Evolutionary conservation across 2,888 invertebrate genomes (phyloP).

Genomic region (Drosophila phalerata): DNA sequence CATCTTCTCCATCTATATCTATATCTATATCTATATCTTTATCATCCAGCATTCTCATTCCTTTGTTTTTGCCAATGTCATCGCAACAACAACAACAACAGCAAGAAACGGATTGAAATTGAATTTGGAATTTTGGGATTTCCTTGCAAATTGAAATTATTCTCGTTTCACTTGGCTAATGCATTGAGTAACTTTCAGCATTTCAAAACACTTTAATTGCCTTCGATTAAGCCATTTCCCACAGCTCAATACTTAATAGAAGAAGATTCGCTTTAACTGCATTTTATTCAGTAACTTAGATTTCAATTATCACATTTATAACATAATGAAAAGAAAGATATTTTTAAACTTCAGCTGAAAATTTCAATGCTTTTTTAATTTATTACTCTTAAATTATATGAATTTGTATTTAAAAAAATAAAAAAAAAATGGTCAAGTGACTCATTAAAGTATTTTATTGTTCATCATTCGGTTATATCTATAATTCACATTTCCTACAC

Average conservation of each 20-base stretch:
- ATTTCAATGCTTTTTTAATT: too few relatives aligned
- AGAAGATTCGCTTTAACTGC: too few relatives aligned
- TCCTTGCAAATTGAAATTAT: slow-evolving; percentile 35
- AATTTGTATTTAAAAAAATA: too few relatives aligned
- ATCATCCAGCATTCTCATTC: slow-evolving; percentile 17
- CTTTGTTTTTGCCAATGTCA: slow-evolving; percentile 47
- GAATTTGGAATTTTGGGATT: slow-evolving; percentile 34
- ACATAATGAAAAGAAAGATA: too few relatives aligned
- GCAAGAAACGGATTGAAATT: slow-evolving; percentile 47
- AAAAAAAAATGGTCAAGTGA: too few relatives aligned
- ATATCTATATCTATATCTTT: slow-evolving; percentile 9
- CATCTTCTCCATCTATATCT: slow-evolving; percentile 10
- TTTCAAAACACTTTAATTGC: slow-evolving; percentile 8
- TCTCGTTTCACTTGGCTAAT: slow-evolving; percentile 16
- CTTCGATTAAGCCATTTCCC: not conserved
- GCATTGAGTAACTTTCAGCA: not conserved
- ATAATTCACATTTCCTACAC: too few relatives aligned
- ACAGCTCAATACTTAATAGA: not conserved
- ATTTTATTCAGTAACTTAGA: too few relatives aligned
- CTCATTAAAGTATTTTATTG: too few relatives aligned
- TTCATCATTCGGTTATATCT: too few relatives aligned
- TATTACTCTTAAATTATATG: too few relatives aligned
- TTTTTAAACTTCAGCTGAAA: too few relatives aligned
- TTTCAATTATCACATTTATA: too few relatives aligned
- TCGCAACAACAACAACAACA: slow-evolving; percentile 16